A percentile compares a stretch with the other conserved stretches of the same genome.
Evolutionary conservation across 2,113 vertebrate genomes (phyloP).

Genomic region (Prunella fulvescens): DNA sequence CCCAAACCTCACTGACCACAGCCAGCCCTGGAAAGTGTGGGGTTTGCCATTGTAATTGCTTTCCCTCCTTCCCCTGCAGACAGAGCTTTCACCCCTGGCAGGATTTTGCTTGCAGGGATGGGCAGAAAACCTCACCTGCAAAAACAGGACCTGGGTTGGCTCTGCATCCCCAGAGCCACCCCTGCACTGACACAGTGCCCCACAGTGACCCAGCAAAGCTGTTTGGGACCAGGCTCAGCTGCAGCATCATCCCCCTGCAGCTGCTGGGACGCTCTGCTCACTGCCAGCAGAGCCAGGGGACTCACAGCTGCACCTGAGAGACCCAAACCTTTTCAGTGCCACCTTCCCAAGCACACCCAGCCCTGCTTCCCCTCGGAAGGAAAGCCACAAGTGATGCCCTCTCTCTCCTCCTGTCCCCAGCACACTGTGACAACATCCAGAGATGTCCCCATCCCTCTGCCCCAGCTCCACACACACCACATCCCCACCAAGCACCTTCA

Average conservation of each 20-base stretch:
- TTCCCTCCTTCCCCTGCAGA: not conserved
- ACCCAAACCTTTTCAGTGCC: not conserved
- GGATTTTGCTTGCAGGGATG: not conserved
- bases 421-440: rapidly evolving
- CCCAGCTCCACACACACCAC: not conserved
- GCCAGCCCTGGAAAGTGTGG: not conserved
- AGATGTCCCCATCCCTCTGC: not conserved
- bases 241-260: not conserved
- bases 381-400: rapidly evolving
- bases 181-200: not conserved
- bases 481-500: rapidly evolving
- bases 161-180: rapidly evolving
- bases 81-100: rapidly evolving
- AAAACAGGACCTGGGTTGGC: not conserved
- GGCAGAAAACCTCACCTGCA: not conserved
- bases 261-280: not conserved
- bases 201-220: not conserved
- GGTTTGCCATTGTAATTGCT: rapidly evolving
- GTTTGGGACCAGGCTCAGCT: not conserved
- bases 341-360: not conserved
- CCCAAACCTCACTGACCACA: not conserved
- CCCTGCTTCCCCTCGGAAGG: rapidly evolving
- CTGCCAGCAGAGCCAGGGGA: not conserved
- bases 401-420: not conserved
- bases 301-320: rapidly evolving